Evolutionary conservation across 2,888 invertebrate species (phyloP), one percentile per base, ranked within the genome.

Genomic region (Scaptomyza cyrtandrae): DNA sequence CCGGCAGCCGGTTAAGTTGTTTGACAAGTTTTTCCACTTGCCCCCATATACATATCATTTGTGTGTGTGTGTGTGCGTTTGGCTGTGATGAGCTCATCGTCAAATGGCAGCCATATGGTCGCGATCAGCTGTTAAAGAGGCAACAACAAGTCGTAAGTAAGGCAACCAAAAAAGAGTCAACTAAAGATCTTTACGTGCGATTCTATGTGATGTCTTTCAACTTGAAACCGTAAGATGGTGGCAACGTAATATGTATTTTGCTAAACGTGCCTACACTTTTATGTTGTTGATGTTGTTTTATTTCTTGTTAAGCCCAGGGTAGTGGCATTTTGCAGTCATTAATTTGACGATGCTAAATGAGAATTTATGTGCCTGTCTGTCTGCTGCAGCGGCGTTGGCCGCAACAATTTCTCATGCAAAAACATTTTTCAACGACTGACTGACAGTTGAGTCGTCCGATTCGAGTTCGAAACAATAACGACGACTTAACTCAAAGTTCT

Each of bases 361-460:
- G 85, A 86, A 86, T 86, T 86, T 87, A 86, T 86, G 86, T 79
- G 85, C 83, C 85, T 81, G 85, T 87, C 85, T 81, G 85, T 87
- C 85, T 78, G 71, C 67, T 75, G 87, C 87, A 84, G 75, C 67
- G 71, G 81, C 59, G 58, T 62, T 72, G 72, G 71, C 56, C 56
- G 41, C 76, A 65, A 71, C 80, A 71, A 84, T 81, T 85, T 81
- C 78, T 80, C 84, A 85, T 82, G 74, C 71, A 71, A 77, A 79
- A 87, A 85, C 87, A 85, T 87, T 87, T 78, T 75, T 85, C 87
- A 87, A 71, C 62, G 61, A 29, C 45, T 53, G 60, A 48, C 78
- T 70, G 83, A 75, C 86, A 85, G 79, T 65, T 69, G 61, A 64
- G 60, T 62, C 60, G 58, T 56, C 71, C 63, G 66, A 74, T 24